phyloP scores from a whole-genome alignment of 2,113 vertebrate species.

The Phodopus roborovskii region DNA sequence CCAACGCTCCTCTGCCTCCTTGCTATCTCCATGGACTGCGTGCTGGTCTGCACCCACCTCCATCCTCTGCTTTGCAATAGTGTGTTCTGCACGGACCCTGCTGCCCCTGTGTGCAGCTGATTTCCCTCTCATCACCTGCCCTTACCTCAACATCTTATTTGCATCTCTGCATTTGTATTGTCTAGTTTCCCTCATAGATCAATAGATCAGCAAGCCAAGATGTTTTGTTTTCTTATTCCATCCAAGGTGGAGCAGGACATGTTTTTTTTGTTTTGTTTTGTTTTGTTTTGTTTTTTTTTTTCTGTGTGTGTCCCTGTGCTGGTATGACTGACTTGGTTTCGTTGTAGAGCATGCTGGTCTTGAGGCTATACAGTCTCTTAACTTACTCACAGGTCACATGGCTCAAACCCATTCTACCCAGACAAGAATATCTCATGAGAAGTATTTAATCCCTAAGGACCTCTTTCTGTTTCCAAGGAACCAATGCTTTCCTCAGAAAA shows the following conservation, averaged over 20 bases:
- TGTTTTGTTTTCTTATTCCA: not conserved
- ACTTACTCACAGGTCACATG: not conserved
- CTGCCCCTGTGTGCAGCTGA: no score
- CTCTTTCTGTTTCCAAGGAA: constrained; percentile 7
- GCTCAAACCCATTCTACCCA: not conserved
- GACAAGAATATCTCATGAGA: not conserved
- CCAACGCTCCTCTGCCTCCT: not conserved
- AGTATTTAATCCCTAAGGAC: not conserved
- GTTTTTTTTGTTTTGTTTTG: no score
- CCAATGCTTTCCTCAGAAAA: not conserved
- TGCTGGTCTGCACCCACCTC: not conserved
- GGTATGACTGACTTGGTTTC: not conserved
- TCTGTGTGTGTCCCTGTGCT: not conserved
- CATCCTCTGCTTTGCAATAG: not conserved
- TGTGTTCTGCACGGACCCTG: not conserved
- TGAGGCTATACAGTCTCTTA: not conserved
- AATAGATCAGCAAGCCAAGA: not conserved
- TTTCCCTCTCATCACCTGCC: not conserved
- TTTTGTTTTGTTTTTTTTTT: constrained; percentile 7
- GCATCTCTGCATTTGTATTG: not conserved
- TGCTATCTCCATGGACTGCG: not conserved
- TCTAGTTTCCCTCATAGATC: not conserved
- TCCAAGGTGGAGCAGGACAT: not conserved
- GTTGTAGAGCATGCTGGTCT: not conserved
- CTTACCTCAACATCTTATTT: not conserved